Evolutionary conservation across 2,113 vertebrate genomes (phyloP), one percentile per base, ranked within the genome.

Genomic region (Cryptomyrus ogoouensis): DNA sequence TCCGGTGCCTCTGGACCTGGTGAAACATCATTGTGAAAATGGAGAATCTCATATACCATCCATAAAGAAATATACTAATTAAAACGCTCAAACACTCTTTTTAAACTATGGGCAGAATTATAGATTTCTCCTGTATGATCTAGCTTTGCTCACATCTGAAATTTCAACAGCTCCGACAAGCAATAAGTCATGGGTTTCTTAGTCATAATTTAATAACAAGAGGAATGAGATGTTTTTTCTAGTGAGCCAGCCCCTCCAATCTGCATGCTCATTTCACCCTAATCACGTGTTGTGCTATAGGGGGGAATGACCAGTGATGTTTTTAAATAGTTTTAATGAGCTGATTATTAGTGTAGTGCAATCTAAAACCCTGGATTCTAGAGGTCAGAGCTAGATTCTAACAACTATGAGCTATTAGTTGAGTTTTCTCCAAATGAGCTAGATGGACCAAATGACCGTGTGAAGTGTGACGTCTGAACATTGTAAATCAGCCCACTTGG

Each of bases 131-230:
- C 27, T 39, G 35, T 77, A 92, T 92, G 88, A 91, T 88, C 42
- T 91, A 91, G 91, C 91, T 92, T 90, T 74, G 42, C 52, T 87
- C 27, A 85, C 46, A 50, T 88, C 89, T 66, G 50, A 84, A 84
- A 84, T 46, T 9, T n/a, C 56, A 66, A 12, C 15, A 56, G 88
- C 83, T 91, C 70, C 35, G 91, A 94, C 91, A 92, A 92, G 90
- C 87, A 90, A 94, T 94, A 91, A 93, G 92, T 95, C 94, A 93
- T 90, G 90, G 84, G 89, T 93, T 90, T 88, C 89, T 90, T 95
- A 95, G 95, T 95, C 93, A 96, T 92, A 56, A 92, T 86, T 92
- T 89, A 92, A 93, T 86, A 86, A 17, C 10, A 93, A 91, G 90
- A 93, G 93, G 93, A 95, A 91, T 91, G 91, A 91, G 92, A 89